Evolutionary conservation across 2,797 vertebrate species (phyloP).

Genomic region (Streptopelia turtur): DNA sequence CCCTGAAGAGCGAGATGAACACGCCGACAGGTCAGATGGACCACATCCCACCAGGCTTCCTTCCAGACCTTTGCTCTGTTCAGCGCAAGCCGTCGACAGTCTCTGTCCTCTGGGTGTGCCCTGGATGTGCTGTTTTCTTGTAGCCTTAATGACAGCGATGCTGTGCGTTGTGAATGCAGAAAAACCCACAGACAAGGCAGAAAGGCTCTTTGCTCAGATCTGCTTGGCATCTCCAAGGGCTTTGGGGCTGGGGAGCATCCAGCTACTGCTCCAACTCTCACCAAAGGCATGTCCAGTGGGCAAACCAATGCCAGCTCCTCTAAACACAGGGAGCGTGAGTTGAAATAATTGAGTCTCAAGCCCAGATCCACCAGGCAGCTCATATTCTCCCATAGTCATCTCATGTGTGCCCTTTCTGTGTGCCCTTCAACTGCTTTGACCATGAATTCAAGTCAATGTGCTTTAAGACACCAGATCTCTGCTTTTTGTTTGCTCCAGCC

Average conservation of each 20-base stretch:
- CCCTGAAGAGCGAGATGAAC: neutral
- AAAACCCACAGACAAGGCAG: neutral
- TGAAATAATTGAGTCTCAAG: neutral
- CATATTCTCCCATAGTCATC: neutral
- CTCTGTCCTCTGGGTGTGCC: constrained; percentile 9
- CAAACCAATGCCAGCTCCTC: neutral
- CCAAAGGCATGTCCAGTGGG: neutral
- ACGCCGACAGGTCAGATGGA: neutral
- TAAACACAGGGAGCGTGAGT: neutral
- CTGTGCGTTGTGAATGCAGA: neutral
- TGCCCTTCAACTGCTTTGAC: neutral
- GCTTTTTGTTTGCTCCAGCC: neutral
- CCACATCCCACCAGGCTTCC: neutral
- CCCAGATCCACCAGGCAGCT: neutral
- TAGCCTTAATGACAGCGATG: neutral
- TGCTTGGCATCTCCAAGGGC: neutral
- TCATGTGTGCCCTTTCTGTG: neutral
- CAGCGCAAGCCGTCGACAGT: neutral
- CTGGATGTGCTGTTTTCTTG: constrained; percentile 7
- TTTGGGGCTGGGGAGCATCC: neutral
- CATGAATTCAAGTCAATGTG: neutral
- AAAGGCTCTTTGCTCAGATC: neutral
- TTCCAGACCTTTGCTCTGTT: constrained; percentile 39
- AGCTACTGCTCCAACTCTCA: neutral
- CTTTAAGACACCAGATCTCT: neutral